Conservation (phyloP, 2,888 invertebrate genomes). For the Agrotis puta region DNA sequence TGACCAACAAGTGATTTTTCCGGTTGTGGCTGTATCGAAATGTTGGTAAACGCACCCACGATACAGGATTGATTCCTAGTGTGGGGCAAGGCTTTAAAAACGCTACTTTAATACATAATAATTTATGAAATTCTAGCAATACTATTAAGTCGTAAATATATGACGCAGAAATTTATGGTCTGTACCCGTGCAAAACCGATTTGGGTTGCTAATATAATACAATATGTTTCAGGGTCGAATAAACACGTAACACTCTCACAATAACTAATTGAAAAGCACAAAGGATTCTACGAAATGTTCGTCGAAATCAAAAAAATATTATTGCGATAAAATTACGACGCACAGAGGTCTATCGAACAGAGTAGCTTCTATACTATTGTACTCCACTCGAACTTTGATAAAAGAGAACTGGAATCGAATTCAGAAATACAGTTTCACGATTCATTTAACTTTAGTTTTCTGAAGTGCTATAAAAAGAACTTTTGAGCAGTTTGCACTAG, state of each 20-base stretch:
- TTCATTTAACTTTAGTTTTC: slow-evolving; percentile 13
- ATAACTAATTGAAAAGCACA: slow-evolving; percentile 7
- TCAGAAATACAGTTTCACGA: slow-evolving; percentile 7
- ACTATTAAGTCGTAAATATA: too few species aligned
- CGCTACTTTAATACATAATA: too few species aligned
- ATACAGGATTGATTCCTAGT: too few species aligned
- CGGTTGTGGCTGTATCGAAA: too few species aligned
- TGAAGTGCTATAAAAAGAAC: not conserved
- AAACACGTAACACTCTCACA: not conserved
- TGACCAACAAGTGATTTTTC: too few species aligned
- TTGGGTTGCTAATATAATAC: not conserved
- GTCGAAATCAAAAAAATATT: not conserved
- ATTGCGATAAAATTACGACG: slow-evolving; percentile 1
- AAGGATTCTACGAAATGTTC: not conserved
- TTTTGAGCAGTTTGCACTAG: not conserved
- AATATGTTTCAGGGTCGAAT: slow-evolving; percentile 14
- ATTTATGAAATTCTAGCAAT: too few species aligned
- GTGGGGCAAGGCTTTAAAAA: too few species aligned
- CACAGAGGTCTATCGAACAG: not conserved
- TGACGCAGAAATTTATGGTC: too few species aligned
- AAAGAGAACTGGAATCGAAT: slow-evolving; percentile 1
- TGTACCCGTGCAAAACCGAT: too few species aligned
- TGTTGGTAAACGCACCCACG: too few species aligned
- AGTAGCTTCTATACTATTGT: slow-evolving; percentile 10
- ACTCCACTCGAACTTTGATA: not conserved